Percentiles rank a stretch among this genome's conserved stretches.
These are phyloP conservation scores for Heloderma charlesbogerti DNA, from an alignment of 2,113 vertebrate genomes.

Conservation along the genomic window DNA sequence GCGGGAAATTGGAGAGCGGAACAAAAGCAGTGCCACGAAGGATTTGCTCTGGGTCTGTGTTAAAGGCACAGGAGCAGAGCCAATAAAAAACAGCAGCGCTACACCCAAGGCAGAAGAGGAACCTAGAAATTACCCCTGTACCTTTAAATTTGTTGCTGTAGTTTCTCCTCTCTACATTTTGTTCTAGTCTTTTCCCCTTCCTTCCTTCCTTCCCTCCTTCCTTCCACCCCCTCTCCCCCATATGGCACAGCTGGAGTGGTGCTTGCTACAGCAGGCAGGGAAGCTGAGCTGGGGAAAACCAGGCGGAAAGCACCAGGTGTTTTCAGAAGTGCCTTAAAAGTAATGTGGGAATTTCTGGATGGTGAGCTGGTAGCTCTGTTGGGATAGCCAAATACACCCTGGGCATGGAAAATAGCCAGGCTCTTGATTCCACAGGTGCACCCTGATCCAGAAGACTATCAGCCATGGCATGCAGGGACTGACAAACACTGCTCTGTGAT, in stretches of 20 bases:
- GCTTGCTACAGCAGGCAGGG: not conserved
- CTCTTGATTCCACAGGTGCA: not conserved
- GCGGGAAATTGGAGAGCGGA: too few relatives aligned
- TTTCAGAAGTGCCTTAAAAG: not conserved
- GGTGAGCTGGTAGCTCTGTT: too few relatives aligned
- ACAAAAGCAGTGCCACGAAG: too few relatives aligned
- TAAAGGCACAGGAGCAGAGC: too few relatives aligned
- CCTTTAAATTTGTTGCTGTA: not conserved
- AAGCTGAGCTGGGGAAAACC: not conserved
- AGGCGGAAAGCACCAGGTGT: not conserved
- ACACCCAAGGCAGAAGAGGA: too few relatives aligned
- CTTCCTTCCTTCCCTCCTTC: too few relatives aligned
- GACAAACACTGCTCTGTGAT: not conserved
- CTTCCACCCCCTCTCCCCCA: too few relatives aligned
- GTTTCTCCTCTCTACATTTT: not conserved
- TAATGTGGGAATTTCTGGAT: not conserved
- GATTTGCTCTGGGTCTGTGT: too few relatives aligned
- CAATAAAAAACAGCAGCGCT: too few relatives aligned
- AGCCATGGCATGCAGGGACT: not conserved
- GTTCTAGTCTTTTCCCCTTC: not conserved
- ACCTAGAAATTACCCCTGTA: not conserved
- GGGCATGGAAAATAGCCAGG: not conserved
- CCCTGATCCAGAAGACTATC: not conserved
- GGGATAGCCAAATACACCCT: not conserved
- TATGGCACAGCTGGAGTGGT: too few relatives aligned